Percentiles rank a stretch among this genome's conserved stretches.
Evolutionary conservation across 2,113 vertebrate genomes (phyloP).

Genomic region (Apistogramma diplotaenia): DNA sequence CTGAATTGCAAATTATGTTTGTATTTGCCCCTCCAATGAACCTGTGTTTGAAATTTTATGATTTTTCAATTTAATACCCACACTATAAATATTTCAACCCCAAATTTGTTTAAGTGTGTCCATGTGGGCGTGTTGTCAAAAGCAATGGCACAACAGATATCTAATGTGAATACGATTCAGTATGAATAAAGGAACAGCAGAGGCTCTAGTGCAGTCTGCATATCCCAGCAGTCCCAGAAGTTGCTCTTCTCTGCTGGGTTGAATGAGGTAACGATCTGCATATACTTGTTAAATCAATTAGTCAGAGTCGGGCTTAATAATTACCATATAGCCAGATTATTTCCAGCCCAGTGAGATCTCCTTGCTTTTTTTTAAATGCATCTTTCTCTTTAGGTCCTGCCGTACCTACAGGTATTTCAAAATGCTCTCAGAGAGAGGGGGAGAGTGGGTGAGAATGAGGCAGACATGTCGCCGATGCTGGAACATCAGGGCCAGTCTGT

Average conservation of each 20-base stretch:
- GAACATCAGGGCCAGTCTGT: slow-evolving; percentile 69
- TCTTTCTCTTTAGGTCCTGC: not conserved
- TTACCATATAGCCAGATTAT: slow-evolving; percentile 23
- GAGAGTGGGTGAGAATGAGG: slow-evolving; percentile 34
- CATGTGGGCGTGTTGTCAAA: slow-evolving; percentile 28
- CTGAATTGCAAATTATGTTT: slow-evolving; percentile 21
- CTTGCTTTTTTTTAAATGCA: not conserved
- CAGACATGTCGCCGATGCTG: slow-evolving; percentile 44
- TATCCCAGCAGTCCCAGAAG: slow-evolving; percentile 41
- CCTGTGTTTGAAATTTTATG: not conserved
- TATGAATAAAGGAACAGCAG: slow-evolving; percentile 31
- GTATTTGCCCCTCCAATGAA: not conserved
- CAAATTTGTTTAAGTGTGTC: slow-evolving; percentile 18
- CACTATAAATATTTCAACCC: slow-evolving; percentile 34
- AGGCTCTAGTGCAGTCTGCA: slow-evolving; percentile 26
- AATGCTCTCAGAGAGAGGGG: slow-evolving; percentile 6
- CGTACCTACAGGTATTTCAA: slow-evolving; percentile 39
- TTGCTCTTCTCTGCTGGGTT: slow-evolving; percentile 22
- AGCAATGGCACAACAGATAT: slow-evolving; percentile 30
- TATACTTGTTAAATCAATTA: slow-evolving; percentile 49
- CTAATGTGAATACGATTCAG: slow-evolving; percentile 40
- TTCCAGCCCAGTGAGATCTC: not conserved
- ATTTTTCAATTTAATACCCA: slow-evolving; percentile 24
- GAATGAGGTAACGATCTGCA: slow-evolving; percentile 36
- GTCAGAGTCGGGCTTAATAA: slow-evolving; percentile 39